Evolutionary conservation across 2,888 invertebrate species (phyloP), one percentile per base, ranked within the genome.

Genomic region (Arctia plantaginis): DNA sequence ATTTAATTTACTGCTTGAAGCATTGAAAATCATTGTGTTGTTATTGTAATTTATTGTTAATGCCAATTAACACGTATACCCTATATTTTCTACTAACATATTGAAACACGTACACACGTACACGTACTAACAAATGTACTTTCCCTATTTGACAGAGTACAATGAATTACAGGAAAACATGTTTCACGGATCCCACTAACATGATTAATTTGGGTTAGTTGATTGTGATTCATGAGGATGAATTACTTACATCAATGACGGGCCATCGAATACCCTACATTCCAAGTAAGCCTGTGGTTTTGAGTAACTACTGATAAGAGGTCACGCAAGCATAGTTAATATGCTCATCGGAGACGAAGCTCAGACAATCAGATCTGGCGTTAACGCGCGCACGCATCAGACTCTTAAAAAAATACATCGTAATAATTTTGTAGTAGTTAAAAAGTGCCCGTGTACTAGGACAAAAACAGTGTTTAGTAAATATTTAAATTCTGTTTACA

Each of bases 241-340:
- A 76, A 76, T 79, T 72, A 69, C 72, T 69, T 69, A 41, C 66
- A 77, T 77, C 65, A 75, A 59, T 80, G 80, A 78, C 80, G 76
- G n/a, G 74, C 72, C 67, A 75, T 76, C 51, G 44, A 76, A 78
- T 76, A 80, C 81, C 82, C 77, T 77, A 76, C 79, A 83, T 80
- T 82, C 77, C 44, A 59, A 7, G 74, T 66, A 72, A 47, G 59
- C 66, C 51, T 75, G 74, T 65, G 78, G 80, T 76, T 80, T 73
- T 70, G 66, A 73, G 20, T 73, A 66, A 66, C 33, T 80, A 77
- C 77, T 93, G 93, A 94, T 94, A 94, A 93, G 91, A 91, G 93
- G 93, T 92, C 92, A 91, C 83, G 82, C 85, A 79, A 80, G 78
- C 79, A 75, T 80, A 83, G 80, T 66, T 86, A 86, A 85, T 85